These are phyloP conservation scores for Araneus ventricosus DNA, from an alignment of 1,140 invertebrate species.

Conservation along the genomic window DNA sequence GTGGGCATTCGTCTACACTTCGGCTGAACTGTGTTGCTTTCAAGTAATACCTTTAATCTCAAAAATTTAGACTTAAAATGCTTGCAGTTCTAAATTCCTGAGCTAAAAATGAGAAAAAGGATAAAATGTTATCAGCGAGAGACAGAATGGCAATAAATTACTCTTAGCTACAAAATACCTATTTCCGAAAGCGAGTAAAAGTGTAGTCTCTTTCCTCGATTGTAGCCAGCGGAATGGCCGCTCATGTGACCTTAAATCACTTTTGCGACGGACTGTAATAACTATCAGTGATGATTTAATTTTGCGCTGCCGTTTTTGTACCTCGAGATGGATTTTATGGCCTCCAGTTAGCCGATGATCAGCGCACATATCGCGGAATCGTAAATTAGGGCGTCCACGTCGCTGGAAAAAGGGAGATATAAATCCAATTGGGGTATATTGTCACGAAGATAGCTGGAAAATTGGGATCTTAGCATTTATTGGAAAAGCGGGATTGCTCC, in stretches of 20 bases:
- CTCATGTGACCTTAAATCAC: slow-evolving; percentile 21
- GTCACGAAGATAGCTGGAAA: not conserved
- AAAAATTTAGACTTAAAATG: too few relatives aligned
- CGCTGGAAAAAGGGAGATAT: not conserved
- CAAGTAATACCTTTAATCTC: too few relatives aligned
- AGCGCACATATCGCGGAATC: not conserved
- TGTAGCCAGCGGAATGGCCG: not conserved
- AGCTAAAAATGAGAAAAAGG: too few relatives aligned
- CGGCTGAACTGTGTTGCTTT: too few relatives aligned
- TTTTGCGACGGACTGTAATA: not conserved
- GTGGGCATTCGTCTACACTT: too few relatives aligned
- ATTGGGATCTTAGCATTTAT: slow-evolving; percentile 4
- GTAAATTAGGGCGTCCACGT: slow-evolving; percentile 13
- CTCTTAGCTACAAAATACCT: not conserved
- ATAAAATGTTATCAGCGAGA: not conserved
- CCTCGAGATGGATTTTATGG: not conserved
- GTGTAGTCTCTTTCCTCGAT: not conserved
- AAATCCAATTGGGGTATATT: slow-evolving; percentile 1
- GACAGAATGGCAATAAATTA: not conserved
- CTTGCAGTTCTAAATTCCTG: too few relatives aligned
- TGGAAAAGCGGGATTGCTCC: not conserved
- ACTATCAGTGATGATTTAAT: slow-evolving; percentile 37
- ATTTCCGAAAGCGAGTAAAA: not conserved
- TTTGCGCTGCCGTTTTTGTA: slow-evolving; percentile 23
- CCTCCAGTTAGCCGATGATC: not conserved